Base-by-base conservation (phyloP, 2,113 vertebrate species). In the Elachura formosa region DNA sequence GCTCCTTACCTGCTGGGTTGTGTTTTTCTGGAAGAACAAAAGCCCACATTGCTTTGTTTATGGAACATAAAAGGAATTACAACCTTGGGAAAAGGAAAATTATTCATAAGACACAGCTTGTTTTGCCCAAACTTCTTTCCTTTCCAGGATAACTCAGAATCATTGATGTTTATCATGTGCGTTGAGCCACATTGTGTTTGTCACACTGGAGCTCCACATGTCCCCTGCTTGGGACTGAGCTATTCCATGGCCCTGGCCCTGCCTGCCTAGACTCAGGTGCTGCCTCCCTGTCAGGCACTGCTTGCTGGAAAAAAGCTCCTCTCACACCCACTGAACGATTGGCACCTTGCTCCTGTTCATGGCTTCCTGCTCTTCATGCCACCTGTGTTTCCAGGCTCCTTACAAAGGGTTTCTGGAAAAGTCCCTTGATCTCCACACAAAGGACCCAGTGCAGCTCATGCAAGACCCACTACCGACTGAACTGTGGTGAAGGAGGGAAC, bases 301-400 rank as follows among this genome's bases (percentile, higher is more conserved):
- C 1, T 8, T 9, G 5, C 10, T 2, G 31, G 4, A 36, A 34
- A 9, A 9, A 20, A 38, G 38, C 12, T 23, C 28, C 46, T 23
- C 28, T 41, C 10, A 0, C 77, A 36, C 7, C 12, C 77, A 36
- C 7, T 11, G 0, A 8, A 5, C 7, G 2, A 11, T 13, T 5
- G 5, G 5, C 23, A 22, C 72, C 56, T 4, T 4, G 19, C 21
- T 56, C 15, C 12, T 7, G 8, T 1, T 2, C 15, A 3, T 3
- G 38, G 36, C 31, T 56, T 10, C 4, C 40, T 4, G 26, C 3
- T 6, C n/a, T 11, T 14, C 0, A 0, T 1, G 3, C 0, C 4
- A 26, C 31, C 58, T 34, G 31, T 4, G 10, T 6, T 1, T 7
- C 25, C 48, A 29, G 52, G 38, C 3, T 56, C 63, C 68, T 19